phyloP scores from a whole-genome alignment of 2,888 invertebrate species.

The Mimumesa dahlbomi region DNA sequence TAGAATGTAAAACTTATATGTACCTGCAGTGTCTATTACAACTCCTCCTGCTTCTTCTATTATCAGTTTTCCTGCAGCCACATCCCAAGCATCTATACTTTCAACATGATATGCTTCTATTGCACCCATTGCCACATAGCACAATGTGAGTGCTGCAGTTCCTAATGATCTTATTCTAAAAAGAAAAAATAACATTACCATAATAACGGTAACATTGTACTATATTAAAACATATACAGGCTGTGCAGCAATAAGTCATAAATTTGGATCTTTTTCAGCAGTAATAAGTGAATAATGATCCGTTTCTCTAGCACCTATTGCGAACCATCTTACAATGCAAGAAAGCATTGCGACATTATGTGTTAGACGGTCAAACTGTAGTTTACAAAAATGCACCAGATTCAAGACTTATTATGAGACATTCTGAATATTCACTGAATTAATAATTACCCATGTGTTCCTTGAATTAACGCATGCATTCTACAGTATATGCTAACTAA shows the following conservation, averaged over 20 bases:
- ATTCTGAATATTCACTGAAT: too few relatives aligned
- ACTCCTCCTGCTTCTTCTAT: slow-evolving; percentile 89
- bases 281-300: too few relatives aligned
- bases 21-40: slow-evolving; percentile 85
- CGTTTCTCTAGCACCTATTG: too few relatives aligned
- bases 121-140: slow-evolving; percentile 87
- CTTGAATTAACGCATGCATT: slow-evolving; percentile 73
- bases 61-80: slow-evolving; percentile 88
- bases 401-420: too few relatives aligned
- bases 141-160: slow-evolving; percentile 87
- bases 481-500: slow-evolving; percentile 66
- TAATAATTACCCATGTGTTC: slow-evolving; percentile 75
- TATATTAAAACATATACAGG: too few relatives aligned
- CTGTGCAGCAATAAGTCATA: too few relatives aligned
- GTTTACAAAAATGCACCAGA: too few relatives aligned
- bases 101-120: slow-evolving; percentile 88
- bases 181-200: slow-evolving; percentile 19
- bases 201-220: too few relatives aligned
- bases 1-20: slow-evolving; percentile 13
- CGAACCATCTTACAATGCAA: too few relatives aligned
- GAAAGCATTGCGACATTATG: background rate
- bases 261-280: too few relatives aligned
- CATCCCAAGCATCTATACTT: slow-evolving; percentile 89
- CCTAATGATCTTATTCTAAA: slow-evolving; percentile 84
- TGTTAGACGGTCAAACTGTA: background rate